Conservation (phyloP, 2,888 invertebrate genomes). For the Leptinotarsa haldemani region DNA sequence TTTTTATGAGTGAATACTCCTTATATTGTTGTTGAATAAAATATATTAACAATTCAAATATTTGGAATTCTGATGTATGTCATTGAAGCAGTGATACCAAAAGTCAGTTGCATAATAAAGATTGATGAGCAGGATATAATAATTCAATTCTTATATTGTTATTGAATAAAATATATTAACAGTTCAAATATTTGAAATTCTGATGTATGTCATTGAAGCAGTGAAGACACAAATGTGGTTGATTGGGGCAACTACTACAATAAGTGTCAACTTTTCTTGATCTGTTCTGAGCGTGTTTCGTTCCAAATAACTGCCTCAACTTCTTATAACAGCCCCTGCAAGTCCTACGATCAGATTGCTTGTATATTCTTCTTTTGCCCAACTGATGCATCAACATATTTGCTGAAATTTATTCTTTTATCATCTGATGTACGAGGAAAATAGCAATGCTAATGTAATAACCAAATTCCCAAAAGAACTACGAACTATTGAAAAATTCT, state of each 20-base stretch:
- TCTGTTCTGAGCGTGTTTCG: constrained; percentile 38
- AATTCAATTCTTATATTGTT: too few relatives aligned
- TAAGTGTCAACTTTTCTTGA: constrained; percentile 43
- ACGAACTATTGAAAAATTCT: too few relatives aligned
- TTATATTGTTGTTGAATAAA: too few relatives aligned
- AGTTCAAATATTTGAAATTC: too few relatives aligned
- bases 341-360: constrained; percentile 37
- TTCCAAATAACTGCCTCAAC: constrained; percentile 34
- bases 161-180: too few relatives aligned
- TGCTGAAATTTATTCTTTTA: neutral
- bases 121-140: too few relatives aligned
- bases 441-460: too few relatives aligned
- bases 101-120: too few relatives aligned
- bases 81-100: constrained; percentile 27
- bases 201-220: constrained; percentile 41
- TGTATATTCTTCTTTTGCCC: constrained; percentile 53
- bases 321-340: constrained; percentile 44
- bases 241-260: constrained; percentile 42
- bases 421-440: too few relatives aligned
- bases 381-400: constrained; percentile 17
- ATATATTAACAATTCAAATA: too few relatives aligned
- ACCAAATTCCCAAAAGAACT: too few relatives aligned
- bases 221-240: constrained; percentile 39
- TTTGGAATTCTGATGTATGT: constrained; percentile 24
- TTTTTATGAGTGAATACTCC: too few relatives aligned